phyloP scores from a whole-genome alignment of 2,888 invertebrate genomes.

The Petrolisthes manimaculis region DNA sequence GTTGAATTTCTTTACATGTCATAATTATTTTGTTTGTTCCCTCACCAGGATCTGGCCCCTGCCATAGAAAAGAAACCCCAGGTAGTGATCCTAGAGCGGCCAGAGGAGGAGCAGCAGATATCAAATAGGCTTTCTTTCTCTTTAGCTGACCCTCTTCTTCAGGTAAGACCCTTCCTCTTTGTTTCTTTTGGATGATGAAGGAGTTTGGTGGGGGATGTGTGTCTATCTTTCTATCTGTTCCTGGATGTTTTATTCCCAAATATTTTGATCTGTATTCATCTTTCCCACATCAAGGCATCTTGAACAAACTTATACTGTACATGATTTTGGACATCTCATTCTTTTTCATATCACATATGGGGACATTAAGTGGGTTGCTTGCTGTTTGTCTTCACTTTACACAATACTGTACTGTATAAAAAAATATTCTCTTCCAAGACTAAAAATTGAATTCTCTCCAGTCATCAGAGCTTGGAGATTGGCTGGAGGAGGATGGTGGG shows the following conservation, averaged over 20 bases:
- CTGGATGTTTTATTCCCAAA: not conserved
- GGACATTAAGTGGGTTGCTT: too few species aligned
- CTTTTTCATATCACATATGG: not conserved
- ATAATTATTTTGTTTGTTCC: not conserved
- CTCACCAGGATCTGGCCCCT: slow-evolving; percentile 60
- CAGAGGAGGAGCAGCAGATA: slow-evolving; percentile 61
- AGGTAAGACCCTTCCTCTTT: slow-evolving; percentile 32
- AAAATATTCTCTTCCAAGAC: not conserved
- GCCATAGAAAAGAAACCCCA: slow-evolving; percentile 62
- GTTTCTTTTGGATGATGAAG: too few species aligned
- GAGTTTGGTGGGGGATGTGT: not conserved
- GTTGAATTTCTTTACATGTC: slow-evolving; percentile 1
- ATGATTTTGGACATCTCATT: not conserved
- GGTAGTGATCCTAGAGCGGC: slow-evolving; percentile 62
- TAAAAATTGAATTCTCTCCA: not conserved
- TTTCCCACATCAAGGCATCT: not conserved
- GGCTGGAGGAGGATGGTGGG: slow-evolving; percentile 55
- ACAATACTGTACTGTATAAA: not conserved
- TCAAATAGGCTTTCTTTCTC: slow-evolving; percentile 59
- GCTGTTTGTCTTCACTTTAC: too few species aligned
- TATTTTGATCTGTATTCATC: not conserved
- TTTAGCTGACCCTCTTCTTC: slow-evolving; percentile 57
- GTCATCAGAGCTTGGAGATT: slow-evolving; percentile 57
- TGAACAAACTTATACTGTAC: not conserved
- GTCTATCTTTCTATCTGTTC: not conserved